Evolutionary conservation across 1,140 invertebrate genomes (phyloP).

Genomic region (Ditylenchus dipsaci): DNA sequence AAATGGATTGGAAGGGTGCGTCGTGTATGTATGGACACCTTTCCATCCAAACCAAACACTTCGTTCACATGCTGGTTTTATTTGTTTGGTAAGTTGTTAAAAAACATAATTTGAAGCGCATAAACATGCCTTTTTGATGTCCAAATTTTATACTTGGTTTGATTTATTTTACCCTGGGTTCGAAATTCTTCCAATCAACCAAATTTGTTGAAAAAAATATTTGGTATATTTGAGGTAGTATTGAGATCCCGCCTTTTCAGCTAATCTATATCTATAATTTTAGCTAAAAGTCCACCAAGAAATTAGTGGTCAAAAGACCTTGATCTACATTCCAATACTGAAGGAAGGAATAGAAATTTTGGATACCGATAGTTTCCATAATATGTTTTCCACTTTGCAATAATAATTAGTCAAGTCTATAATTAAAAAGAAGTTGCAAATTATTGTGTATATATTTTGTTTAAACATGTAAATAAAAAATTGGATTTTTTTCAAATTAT

Average conservation of each 20-base stretch:
- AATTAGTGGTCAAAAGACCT: not conserved
- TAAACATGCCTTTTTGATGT: too few relatives aligned
- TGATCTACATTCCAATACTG: not conserved
- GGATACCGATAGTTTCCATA: not conserved
- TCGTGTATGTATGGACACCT: constrained; percentile 19
- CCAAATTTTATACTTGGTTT: not conserved
- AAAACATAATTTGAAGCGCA: not conserved
- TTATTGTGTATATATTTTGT: too few relatives aligned
- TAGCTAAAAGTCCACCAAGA: not conserved
- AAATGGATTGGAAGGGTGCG: constrained; percentile 6
- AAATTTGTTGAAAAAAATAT: not conserved
- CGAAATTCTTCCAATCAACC: not conserved
- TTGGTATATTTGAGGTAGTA: not conserved
- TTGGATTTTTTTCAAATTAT: too few relatives aligned
- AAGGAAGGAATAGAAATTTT: not conserved
- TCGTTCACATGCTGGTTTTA: constrained; percentile 24
- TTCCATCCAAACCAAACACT: constrained; percentile 15
- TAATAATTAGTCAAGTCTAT: constrained; percentile 64
- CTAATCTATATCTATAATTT: too few relatives aligned
- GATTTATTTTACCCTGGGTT: too few relatives aligned
- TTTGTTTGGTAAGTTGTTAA: constrained; percentile 10
- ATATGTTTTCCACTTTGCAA: not conserved
- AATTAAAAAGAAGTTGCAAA: constrained; percentile 78
- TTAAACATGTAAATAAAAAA: too few relatives aligned
- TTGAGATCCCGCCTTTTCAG: too few relatives aligned